These are phyloP conservation scores for Porites cylindrica DNA, from an alignment of 92 coral and sea anemone species.

Conservation along the genomic window DNA sequence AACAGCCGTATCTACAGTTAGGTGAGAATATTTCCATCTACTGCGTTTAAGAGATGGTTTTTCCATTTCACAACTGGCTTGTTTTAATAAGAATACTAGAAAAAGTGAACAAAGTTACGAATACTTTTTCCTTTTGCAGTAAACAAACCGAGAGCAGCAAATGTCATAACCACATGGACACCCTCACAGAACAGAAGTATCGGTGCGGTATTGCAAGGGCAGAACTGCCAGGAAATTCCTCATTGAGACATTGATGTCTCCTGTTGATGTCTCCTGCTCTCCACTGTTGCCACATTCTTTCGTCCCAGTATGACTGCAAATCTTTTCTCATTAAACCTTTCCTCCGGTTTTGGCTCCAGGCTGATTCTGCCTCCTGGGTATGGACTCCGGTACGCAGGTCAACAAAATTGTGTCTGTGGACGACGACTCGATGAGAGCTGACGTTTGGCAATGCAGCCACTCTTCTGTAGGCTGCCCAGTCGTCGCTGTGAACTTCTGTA, in stretches of 20 bases:
- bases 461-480: conserved; percentile 47
- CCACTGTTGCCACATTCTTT: conserved; percentile 51
- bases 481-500: conserved; percentile 46
- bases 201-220: neutral
- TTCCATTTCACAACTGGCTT: no score
- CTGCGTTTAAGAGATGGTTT: no score
- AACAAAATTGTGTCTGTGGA: conserved; percentile 36
- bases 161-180: no score
- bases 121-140: no score
- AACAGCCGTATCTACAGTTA: no score
- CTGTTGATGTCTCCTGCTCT: conserved; percentile 12
- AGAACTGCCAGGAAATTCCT: neutral
- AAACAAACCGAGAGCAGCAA: no score
- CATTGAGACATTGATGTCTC: neutral
- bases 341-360: conserved; percentile 18
- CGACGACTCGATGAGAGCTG: conserved; percentile 27
- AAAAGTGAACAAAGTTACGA: no score
- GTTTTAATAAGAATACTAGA: no score
- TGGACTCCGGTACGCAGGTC: conserved; percentile 46
- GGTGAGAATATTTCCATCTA: no score
- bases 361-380: conserved; percentile 47
- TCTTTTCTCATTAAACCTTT: conserved; percentile 10
- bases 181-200: neutral
- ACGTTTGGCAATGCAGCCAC: conserved; percentile 26
- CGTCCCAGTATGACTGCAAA: conserved; percentile 36